Evolutionary conservation across 2,113 vertebrate species (phyloP).

Genomic region (Leucoraja erinaceus): DNA sequence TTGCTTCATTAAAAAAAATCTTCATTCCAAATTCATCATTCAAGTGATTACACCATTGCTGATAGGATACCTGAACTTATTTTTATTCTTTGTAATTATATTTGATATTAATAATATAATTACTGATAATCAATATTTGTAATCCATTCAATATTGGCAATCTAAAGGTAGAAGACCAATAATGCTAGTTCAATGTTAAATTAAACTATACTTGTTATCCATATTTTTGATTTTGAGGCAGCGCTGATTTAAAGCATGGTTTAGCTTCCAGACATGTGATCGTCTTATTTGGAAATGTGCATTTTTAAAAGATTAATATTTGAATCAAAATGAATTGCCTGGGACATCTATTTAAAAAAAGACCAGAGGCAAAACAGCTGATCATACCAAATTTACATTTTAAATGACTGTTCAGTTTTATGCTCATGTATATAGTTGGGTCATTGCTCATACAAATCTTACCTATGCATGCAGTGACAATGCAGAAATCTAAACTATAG

Average conservation of each 20-base stretch:
- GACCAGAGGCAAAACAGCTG: not conserved
- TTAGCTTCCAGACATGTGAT: not conserved
- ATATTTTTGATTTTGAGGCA: not conserved
- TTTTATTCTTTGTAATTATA: conserved; percentile 3
- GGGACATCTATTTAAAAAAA: not conserved
- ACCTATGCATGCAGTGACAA: not conserved
- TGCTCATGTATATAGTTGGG: too few relatives aligned
- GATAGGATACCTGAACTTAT: not conserved
- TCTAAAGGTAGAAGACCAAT: not conserved
- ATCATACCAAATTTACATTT: not conserved
- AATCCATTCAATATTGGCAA: too few relatives aligned
- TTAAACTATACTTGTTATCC: not conserved
- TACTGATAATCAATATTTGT: too few relatives aligned
- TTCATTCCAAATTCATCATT: conserved; percentile 4
- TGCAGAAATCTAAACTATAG: conserved; percentile 1
- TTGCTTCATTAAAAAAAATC: conserved; percentile 18
- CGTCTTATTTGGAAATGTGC: not conserved
- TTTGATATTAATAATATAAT: not conserved
- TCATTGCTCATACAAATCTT: not conserved
- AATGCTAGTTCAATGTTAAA: not conserved
- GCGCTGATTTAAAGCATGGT: not conserved
- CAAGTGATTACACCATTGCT: not conserved
- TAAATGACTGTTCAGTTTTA: not conserved
- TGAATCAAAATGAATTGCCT: too few relatives aligned
- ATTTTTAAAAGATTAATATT: not conserved